Evolutionary conservation across 2,797 vertebrate genomes (phyloP), one percentile per base, ranked within the genome.

Genomic region (Gastrophryne carolinensis): DNA sequence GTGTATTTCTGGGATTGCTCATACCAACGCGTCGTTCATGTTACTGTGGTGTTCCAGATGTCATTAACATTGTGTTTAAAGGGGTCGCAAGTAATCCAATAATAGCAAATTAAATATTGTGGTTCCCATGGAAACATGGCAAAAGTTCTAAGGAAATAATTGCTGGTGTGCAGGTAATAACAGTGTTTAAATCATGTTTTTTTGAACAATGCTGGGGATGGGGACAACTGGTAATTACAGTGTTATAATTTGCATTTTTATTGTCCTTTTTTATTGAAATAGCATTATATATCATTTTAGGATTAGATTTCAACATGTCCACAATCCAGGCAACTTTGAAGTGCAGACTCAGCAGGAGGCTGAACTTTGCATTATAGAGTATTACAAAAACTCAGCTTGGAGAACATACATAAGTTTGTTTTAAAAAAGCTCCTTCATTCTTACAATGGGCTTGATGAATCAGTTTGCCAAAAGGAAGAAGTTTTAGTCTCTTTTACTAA

Each of bases 101-200:
- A 78, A 72, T 52, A 65, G 68, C 19, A 78, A 72, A 78, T 72
- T 72, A 65, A 72, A 78, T 78, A 58, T 32, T 39, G 24, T 41
- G 27, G 68, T 72, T 78, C 3, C 75, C 68, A 72, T 66, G 61
- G 75, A 27, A 66, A 78, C 29, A n/a, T 65, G 75, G 61, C 53
- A 32, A 54, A 77, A 58, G 61, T 72, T 72, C 68, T 66, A 44
- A 41, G 53, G 52, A 58, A 72, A 66, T 78, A 78, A 78, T 72
- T 72, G 65, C 24, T 23, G 61, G 39, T 60, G 57, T 65, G 68
- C 41, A 13, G 44, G 63, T 75, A 75, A 67, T 60, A 75, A 75
- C 24, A 11, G 68, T 57, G 61, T 60, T 78, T 78, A 52, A 78
- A 66, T 66, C 24, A 30, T 37, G 50, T 60, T 44, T 56, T 60